These are phyloP conservation scores for Zele albiditarsus DNA, from an alignment of 2,888 invertebrate genomes.

Conservation along the genomic window DNA sequence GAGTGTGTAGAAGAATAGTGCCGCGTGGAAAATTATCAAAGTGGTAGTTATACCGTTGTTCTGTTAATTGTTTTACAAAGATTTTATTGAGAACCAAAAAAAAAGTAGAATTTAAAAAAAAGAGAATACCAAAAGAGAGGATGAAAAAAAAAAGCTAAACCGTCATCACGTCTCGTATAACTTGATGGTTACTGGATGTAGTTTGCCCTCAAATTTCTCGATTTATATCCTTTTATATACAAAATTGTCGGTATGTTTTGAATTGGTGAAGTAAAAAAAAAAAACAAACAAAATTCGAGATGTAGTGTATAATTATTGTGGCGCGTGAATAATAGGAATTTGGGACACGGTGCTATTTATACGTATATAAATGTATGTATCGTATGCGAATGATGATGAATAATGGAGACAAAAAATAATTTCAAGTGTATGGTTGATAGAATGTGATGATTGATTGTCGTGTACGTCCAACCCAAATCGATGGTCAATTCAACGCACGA, in stretches of 20 bases:
- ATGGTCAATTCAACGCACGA: slow-evolving; percentile 40
- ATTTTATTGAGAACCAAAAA: slow-evolving; percentile 64
- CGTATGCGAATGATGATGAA: not conserved
- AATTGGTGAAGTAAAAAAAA: not conserved
- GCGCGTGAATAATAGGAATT: slow-evolving; percentile 47
- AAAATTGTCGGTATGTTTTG: not conserved
- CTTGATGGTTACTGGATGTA: slow-evolving; percentile 35
- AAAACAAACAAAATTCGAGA: slow-evolving; percentile 26
- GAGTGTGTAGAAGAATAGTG: slow-evolving; percentile 56
- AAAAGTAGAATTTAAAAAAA: not conserved
- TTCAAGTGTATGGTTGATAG: not conserved
- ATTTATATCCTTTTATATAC: not conserved
- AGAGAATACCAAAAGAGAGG: not conserved
- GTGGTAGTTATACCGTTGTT: slow-evolving; percentile 69
- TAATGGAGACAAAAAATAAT: slow-evolving; percentile 26
- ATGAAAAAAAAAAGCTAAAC: slow-evolving; percentile 34
- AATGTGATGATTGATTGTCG: slow-evolving; percentile 29
- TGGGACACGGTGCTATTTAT: slow-evolving; percentile 52
- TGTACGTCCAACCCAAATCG: slow-evolving; percentile 16
- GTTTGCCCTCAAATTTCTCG: not conserved
- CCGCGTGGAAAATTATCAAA: slow-evolving; percentile 55
- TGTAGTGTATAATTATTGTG: not conserved
- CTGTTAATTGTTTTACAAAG: slow-evolving; percentile 71
- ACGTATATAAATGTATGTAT: slow-evolving; percentile 4
- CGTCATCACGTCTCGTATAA: slow-evolving; percentile 63